Evolutionary conservation across 2,888 invertebrate species (phyloP).

Genomic region (Plemyria rubiginata): DNA sequence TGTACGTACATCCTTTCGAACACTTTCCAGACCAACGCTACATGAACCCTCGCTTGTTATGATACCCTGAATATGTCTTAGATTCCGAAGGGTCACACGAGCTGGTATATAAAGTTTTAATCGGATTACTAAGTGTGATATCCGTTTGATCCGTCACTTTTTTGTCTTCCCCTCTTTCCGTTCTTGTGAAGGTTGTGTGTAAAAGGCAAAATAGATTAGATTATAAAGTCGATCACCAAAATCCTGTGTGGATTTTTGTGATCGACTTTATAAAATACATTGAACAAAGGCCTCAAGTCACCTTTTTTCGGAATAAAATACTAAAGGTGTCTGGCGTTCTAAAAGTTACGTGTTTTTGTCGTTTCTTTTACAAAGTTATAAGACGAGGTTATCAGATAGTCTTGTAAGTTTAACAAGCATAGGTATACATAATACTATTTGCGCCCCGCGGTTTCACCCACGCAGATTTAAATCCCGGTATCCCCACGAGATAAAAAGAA

Average conservation of each 20-base stretch:
- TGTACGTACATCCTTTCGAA: slow-evolving; percentile 23
- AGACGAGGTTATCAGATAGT: background rate
- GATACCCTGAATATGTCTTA: slow-evolving; percentile 6
- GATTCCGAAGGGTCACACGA: slow-evolving; percentile 25
- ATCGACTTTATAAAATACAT: too few species aligned
- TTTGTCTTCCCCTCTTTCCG: slow-evolving; percentile 44
- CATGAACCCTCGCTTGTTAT: slow-evolving; percentile 16
- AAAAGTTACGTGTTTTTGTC: background rate
- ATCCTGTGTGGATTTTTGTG: too few species aligned
- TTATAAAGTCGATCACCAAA: background rate
- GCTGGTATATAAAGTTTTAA: slow-evolving; percentile 31
- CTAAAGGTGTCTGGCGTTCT: background rate
- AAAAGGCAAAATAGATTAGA: background rate
- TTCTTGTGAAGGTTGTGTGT: slow-evolving; percentile 3
- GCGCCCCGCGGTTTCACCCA: too few species aligned
- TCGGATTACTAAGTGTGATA: slow-evolving; percentile 50
- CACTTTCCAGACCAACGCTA: slow-evolving; percentile 25
- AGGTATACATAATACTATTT: too few species aligned
- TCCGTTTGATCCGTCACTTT: slow-evolving; percentile 53
- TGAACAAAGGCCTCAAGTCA: background rate
- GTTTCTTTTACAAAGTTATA: background rate
- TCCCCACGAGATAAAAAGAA: too few species aligned
- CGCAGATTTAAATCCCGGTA: too few species aligned
- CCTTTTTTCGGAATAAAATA: background rate
- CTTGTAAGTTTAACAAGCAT: background rate